These are phyloP conservation scores for Molossus alvarezi DNA, from an alignment of 2,797 vertebrate species.

Conservation along the genomic window DNA sequence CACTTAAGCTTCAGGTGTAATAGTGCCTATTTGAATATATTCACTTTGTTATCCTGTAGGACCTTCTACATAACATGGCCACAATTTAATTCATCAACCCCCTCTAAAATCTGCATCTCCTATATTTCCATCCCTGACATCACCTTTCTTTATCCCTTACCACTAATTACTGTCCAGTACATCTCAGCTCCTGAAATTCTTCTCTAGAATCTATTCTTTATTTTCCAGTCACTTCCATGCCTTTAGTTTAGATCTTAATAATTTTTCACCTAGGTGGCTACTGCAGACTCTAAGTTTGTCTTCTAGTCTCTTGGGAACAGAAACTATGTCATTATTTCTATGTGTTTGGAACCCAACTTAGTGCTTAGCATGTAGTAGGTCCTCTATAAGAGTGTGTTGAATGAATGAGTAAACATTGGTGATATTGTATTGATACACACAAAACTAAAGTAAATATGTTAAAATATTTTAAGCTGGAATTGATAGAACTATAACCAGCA, in stretches of 20 bases:
- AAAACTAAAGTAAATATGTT: constrained; percentile 47
- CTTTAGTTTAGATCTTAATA: constrained; percentile 7
- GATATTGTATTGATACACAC: background rate
- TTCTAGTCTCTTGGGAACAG: background rate
- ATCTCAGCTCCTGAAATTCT: constrained; percentile 23
- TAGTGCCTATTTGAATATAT: constrained; percentile 24
- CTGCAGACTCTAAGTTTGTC: background rate
- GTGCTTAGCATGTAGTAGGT: background rate
- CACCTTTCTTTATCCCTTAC: background rate
- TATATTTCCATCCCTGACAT: background rate
- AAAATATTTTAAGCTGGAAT: constrained; percentile 36
- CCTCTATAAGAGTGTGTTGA: background rate
- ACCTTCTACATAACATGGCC: background rate
- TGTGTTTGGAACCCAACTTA: background rate
- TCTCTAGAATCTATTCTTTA: constrained; percentile 11
- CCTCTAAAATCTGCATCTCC: background rate
- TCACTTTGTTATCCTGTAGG: background rate
- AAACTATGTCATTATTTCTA: constrained; percentile 39
- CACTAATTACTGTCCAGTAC: background rate
- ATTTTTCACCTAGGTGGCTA: constrained; percentile 11
- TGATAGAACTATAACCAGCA: background rate
- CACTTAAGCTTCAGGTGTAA: background rate
- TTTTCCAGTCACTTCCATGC: background rate
- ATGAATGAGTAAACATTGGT: background rate
- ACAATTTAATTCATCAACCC: background rate